phyloP scores from a whole-genome alignment of 1,140 invertebrate genomes.

The Trichoplusia ni region DNA sequence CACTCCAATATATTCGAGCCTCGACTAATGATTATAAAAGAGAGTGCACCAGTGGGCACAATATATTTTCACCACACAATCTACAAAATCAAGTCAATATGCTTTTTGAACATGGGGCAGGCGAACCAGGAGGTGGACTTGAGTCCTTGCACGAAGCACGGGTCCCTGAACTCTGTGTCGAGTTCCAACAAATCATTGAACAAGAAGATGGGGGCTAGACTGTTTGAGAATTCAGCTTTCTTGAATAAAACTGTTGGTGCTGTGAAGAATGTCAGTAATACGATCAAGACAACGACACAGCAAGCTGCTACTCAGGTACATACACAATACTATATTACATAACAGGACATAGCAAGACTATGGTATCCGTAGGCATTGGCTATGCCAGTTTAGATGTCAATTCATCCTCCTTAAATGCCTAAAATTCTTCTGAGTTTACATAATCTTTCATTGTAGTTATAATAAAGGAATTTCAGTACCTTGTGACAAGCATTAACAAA shows the following conservation, averaged over 20 bases:
- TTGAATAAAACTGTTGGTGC: constrained; percentile 91
- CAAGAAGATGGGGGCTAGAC: constrained; percentile 84
- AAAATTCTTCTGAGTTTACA: too few relatives aligned
- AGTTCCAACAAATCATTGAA: constrained; percentile 67
- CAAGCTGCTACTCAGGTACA: constrained; percentile 89
- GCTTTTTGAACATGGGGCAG: constrained; percentile 85
- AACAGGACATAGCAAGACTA: neutral
- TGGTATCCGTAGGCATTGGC: too few relatives aligned
- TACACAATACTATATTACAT: neutral
- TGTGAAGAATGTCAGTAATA: constrained; percentile 94
- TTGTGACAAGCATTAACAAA: too few relatives aligned
- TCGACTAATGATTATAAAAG: constrained; percentile 91
- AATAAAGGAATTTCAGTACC: too few relatives aligned
- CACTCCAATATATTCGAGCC: constrained; percentile 90
- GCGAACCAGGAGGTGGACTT: constrained; percentile 84
- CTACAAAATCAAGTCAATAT: constrained; percentile 94
- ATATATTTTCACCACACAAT: constrained; percentile 90
- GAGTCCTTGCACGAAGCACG: constrained; percentile 88
- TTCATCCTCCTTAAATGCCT: too few relatives aligned
- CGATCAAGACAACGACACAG: constrained; percentile 94
- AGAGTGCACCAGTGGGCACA: constrained; percentile 88
- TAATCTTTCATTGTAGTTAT: too few relatives aligned
- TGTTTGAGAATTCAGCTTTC: constrained; percentile 83
- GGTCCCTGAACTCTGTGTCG: constrained; percentile 56
- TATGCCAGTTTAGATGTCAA: too few relatives aligned